Conservation (phyloP, 2,113 vertebrate genomes). For the Varanus salvator region DNA sequence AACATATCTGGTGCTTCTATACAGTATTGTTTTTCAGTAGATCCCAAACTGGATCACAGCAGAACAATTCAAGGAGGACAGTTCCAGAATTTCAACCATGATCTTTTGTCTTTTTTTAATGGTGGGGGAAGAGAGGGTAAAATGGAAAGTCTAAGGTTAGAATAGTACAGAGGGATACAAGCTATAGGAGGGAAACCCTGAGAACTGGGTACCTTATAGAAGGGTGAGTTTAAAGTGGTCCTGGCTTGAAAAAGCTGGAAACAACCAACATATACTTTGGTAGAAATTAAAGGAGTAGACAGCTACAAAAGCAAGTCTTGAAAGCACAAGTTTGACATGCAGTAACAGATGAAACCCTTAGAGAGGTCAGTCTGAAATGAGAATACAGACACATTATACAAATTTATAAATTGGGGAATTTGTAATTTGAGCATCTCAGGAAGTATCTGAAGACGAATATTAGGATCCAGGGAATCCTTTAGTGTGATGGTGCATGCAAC, state of each 20-base stretch:
- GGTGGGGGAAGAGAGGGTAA: neutral
- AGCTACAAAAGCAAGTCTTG: neutral
- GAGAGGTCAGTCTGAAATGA: neutral
- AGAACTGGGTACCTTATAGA: neutral
- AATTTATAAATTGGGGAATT: neutral
- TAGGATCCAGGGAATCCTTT: neutral
- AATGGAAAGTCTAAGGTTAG: neutral
- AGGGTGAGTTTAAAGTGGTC: neutral
- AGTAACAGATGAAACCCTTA: neutral
- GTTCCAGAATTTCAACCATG: neutral
- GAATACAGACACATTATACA: neutral
- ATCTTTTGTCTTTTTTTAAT: neutral
- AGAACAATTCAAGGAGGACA: neutral
- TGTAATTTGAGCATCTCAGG: neutral
- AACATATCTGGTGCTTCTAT: neutral
- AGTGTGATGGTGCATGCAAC: neutral
- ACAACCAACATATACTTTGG: neutral
- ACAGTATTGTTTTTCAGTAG: neutral
- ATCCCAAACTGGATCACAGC: neutral
- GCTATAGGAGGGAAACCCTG: too few species aligned
- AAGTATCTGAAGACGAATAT: neutral
- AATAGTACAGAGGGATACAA: neutral
- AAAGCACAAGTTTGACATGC: neutral
- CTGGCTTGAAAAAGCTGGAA: neutral
- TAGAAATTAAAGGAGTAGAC: neutral